phyloP scores from a whole-genome alignment of 2,113 vertebrate genomes.

The Dasyprocta punctata region DNA sequence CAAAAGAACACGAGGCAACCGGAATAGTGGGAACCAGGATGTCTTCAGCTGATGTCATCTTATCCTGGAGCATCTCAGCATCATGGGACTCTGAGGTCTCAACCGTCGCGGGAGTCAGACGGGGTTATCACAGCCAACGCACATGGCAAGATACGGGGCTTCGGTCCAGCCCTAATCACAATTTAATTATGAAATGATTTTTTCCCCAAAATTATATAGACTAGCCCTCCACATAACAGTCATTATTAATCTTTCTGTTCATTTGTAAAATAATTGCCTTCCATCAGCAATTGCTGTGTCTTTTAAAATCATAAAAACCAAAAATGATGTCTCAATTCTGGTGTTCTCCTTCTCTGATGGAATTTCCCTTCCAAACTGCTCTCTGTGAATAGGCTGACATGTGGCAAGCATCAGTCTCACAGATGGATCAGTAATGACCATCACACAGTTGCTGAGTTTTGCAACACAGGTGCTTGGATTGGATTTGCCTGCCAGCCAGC shows the following conservation, averaged over 20 bases:
- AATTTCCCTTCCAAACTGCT: constrained; percentile 42
- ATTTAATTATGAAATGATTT: not conserved
- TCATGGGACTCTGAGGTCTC: not conserved
- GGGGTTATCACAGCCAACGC: not conserved
- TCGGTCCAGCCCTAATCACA: not conserved
- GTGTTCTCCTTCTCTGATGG: not conserved
- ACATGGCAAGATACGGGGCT: not conserved
- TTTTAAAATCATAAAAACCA: not conserved
- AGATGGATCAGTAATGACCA: constrained; percentile 71
- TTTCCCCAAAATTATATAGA: not conserved
- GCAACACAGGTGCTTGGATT: constrained; percentile 77
- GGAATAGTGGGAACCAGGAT: no score
- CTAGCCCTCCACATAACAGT: not conserved
- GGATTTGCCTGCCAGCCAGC: constrained; percentile 62
- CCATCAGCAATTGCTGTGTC: not conserved
- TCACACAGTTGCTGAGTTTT: constrained; percentile 65
- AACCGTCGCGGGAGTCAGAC: not conserved
- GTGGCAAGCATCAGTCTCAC: constrained; percentile 45
- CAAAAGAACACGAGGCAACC: not conserved
- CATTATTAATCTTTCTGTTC: not conserved
- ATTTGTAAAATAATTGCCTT: not conserved
- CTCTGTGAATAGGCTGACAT: constrained; percentile 17
- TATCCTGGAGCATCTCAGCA: not conserved
- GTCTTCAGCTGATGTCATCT: not conserved
- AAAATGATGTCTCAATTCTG: not conserved